Evolutionary conservation across 2,113 vertebrate genomes (phyloP).

Genomic region (Cynocephalus volans): DNA sequence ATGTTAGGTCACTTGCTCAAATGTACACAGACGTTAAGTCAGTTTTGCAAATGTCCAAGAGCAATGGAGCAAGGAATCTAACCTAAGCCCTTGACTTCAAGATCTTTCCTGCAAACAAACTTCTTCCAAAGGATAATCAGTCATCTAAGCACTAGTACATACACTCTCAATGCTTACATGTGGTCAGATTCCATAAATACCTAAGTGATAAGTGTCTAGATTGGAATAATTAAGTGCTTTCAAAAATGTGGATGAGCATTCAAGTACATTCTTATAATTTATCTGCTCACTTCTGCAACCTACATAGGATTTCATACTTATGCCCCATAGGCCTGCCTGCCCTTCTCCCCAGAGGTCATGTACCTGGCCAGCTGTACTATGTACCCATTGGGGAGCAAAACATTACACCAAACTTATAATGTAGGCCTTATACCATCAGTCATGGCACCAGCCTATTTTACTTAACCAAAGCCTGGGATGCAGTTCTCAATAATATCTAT

Average conservation of each 20-base stretch:
- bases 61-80: neutral
- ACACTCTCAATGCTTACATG: neutral
- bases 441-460: neutral
- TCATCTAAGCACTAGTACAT: neutral
- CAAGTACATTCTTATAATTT: conserved; percentile 73
- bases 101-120: conserved; percentile 31
- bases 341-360: neutral
- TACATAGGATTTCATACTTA: neutral
- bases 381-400: neutral
- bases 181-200: conserved; percentile 71
- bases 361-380: neutral
- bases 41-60: neutral
- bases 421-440: neutral
- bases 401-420: neutral
- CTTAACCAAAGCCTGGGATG: neutral
- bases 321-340: neutral
- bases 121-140: conserved; percentile 43
- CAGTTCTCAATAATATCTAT: neutral
- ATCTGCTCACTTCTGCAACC: conserved; percentile 48
- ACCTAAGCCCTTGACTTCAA: neutral
- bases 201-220: conserved; percentile 1
- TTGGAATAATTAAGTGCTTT: conserved; percentile 61
- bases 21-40: neutral
- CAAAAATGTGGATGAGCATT: conserved; percentile 64
- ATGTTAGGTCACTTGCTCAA: neutral